Evolutionary conservation across 2,113 vertebrate genomes (phyloP).

Genomic region (Seriola quinqueradiata): DNA sequence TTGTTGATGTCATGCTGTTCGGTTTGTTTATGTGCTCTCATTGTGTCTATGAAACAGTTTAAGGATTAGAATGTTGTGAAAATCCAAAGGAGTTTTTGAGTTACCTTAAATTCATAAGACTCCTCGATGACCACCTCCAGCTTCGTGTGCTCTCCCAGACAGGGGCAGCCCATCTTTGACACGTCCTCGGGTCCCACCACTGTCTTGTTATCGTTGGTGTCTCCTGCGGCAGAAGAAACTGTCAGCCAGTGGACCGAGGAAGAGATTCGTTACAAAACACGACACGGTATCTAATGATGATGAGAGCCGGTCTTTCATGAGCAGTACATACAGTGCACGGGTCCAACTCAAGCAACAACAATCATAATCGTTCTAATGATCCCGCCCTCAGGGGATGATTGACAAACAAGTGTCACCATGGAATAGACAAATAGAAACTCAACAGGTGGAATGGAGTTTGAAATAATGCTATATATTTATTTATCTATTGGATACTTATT

Average conservation of each 20-base stretch:
- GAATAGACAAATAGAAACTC: neutral
- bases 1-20: neutral
- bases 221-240: slow-evolving; percentile 70
- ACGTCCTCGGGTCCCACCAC: slow-evolving; percentile 79
- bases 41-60: neutral
- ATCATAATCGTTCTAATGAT: neutral
- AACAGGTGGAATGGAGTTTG: neutral
- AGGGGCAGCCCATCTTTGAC: slow-evolving; percentile 87
- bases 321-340: neutral
- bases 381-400: neutral
- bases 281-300: neutral
- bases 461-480: neutral
- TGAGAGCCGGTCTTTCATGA: neutral
- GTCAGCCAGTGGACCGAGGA: neutral
- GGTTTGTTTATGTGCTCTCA: neutral
- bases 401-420: neutral
- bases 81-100: neutral
- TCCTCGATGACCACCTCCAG: slow-evolving; percentile 88
- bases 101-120: slow-evolving; percentile 89
- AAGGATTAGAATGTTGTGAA: neutral
- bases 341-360: slow-evolving; percentile 2
- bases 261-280: neutral
- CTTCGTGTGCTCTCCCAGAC: slow-evolving; percentile 85
- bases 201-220: slow-evolving; percentile 87
- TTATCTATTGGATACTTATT: too few species aligned